Base-by-base conservation (phyloP, 2,797 vertebrate species). In the Echeneis naucrates region DNA sequence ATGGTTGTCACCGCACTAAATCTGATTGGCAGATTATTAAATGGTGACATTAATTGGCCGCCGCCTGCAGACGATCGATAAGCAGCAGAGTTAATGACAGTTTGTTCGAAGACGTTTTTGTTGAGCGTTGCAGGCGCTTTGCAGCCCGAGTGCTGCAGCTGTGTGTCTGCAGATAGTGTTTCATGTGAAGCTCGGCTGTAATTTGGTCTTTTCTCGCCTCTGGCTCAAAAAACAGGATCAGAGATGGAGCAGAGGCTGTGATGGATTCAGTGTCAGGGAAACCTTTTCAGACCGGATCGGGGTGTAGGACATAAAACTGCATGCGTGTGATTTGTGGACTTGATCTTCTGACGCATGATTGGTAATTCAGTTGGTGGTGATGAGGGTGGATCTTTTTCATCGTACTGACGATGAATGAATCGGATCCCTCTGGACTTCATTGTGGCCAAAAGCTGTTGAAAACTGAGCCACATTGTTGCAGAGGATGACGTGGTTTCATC, bases 191-290 rank as follows among this genome's bases (percentile, higher is more conserved):
- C 65, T 8, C 5, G 61, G 56, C 3, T 59, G 72, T 83, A 66
- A 64, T 71, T 60, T n/a, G 4, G 68, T 30, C 59, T 66, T 61
- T 78, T 68, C 26, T 54, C 12, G 30, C 77, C 68, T 82, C 23
- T 2, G 63, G 74, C 83, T 72, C 60, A 44, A 21, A 24, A 84
- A 76, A 42, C 21, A 48, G 68, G 51, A 77, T 77, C 75, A 59
- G 27, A 76, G 68, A 58, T n/a, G 65, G 44, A 47, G 70, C 61
- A 16, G 51, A 64, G 67, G 56, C 68, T 19, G 58, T 21, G 60
- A 58, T 59, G 74, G 68, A 63, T 58, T 77, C 67, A 44, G 1
- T 57, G 35, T 75, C 75, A 59, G 61, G 57, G 57, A 37, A 60
- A 40, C 68, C 37, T 72, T 74, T 71, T 14, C 2, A 69, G 59